phyloP scores from a whole-genome alignment of 2,888 invertebrate species.

The Malachius bipustulatus region DNA sequence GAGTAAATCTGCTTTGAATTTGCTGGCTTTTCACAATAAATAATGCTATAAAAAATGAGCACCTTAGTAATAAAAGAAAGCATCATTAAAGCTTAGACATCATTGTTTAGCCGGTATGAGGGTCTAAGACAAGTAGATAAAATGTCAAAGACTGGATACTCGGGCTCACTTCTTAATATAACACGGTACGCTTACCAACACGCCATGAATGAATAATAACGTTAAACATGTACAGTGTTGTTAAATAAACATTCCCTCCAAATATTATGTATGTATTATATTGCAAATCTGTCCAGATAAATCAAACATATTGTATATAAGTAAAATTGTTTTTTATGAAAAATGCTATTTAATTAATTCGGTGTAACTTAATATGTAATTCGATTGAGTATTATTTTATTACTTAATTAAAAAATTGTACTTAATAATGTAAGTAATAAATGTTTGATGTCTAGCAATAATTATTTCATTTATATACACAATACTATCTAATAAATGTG shows the following conservation, averaged over 20 bases:
- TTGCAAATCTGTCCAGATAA: constrained; percentile 40
- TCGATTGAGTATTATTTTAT: constrained; percentile 34
- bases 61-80: no score
- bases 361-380: constrained; percentile 31
- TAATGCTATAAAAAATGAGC: no score
- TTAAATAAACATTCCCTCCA: constrained; percentile 37
- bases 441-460: constrained; percentile 40
- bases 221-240: constrained; percentile 24
- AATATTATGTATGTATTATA: constrained; percentile 34
- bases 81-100: no score
- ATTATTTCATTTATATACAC: constrained; percentile 38
- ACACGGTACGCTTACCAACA: constrained; percentile 10
- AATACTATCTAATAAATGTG: constrained; percentile 36
- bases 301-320: constrained; percentile 40
- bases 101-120: no score
- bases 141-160: not conserved
- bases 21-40: no score
- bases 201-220: constrained; percentile 16
- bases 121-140: no score
- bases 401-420: constrained; percentile 34
- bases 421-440: constrained; percentile 36
- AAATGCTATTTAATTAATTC: constrained; percentile 31
- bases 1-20: no score
- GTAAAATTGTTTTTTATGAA: constrained; percentile 34
- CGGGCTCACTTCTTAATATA: constrained; percentile 2